Base-by-base conservation (phyloP, 2,113 vertebrate species). In the Saguinus imperator region DNA sequence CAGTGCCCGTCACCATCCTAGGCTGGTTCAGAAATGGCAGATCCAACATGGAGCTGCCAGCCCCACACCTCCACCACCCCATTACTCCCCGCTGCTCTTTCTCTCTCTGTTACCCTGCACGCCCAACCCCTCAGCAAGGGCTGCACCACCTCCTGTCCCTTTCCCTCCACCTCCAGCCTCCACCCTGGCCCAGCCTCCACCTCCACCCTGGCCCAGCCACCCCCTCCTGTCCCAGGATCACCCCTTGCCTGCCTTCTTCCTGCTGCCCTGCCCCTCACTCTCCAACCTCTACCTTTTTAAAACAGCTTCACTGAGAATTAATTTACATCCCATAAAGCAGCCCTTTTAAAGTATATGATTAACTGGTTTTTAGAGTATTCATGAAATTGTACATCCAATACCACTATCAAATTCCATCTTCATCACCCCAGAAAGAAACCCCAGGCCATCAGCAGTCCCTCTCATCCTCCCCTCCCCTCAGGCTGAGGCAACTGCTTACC, bases 1-100 rank as follows among this genome's bases (percentile, higher is more conserved):
- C 5, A 23, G 21, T 0, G 11, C 5, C 50, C 20, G 3, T 16
- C 37, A 9, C 25, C 23, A 5, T 4, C 45, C 27, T 8, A 7
- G 9, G 4, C 68, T 4, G 80, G 12, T 20, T 8, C 43, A 48
- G 81, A 68, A 16, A n/a, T 20, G 20, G 86, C 29, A 27, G 12
- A 35, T 70, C 18, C 3, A 2, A 16, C 50, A 4, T 8, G 50
- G 21, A 48, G 45, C 64, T 23, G 17, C 45, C 16, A 5, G 21
- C 18, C 48, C 16, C 27, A 5, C 52, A 11, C 40, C 6, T 57
- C 21, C 12, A 0, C 9, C 23, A 58, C 23, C 23, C 23, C 58
- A 1, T 61, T 61, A 61, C 58, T 61, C 58, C 9, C 58, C 9
- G 9, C 58, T 61, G 58, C 58, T 61, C 58, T 27, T 61, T 68